Conservation (phyloP, 2,113 vertebrate species). For the Scortum barcoo region DNA sequence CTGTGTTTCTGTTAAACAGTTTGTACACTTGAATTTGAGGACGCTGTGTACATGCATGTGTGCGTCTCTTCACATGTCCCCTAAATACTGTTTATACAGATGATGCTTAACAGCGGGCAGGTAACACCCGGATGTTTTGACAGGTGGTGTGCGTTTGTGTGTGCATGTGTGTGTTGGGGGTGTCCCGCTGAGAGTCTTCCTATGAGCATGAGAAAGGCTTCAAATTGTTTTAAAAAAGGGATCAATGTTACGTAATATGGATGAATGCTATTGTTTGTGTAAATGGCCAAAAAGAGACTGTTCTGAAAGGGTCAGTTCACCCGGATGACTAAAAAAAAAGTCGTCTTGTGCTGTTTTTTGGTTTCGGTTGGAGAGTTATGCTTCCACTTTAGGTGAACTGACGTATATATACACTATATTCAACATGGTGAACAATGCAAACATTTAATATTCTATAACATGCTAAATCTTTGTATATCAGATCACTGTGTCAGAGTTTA, state of each 20-base stretch:
- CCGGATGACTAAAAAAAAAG: neutral
- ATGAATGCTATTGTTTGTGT: slow-evolving; percentile 8
- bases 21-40: neutral
- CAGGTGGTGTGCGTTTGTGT: slow-evolving; percentile 61
- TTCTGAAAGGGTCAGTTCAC: neutral
- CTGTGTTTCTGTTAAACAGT: neutral
- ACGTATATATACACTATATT: neutral
- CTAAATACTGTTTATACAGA: slow-evolving; percentile 71
- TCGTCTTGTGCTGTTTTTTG: no score
- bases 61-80: slow-evolving; percentile 29
- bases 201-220: slow-evolving; percentile 5
- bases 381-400: neutral
- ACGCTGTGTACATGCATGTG: slow-evolving; percentile 12
- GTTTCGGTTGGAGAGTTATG: neutral
- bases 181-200: slow-evolving; percentile 29
- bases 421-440: neutral
- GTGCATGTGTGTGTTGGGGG: slow-evolving; percentile 12
- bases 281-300: neutral
- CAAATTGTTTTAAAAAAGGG: slow-evolving; percentile 7
- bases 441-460: neutral
- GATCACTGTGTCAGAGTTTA: neutral
- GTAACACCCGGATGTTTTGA: slow-evolving; percentile 73
- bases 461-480: neutral
- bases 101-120: slow-evolving; percentile 72
- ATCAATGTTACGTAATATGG: slow-evolving; percentile 8